Base-by-base conservation (phyloP, 64 coral and sea anemone genomes). In the Pocillopora verrucosa region DNA sequence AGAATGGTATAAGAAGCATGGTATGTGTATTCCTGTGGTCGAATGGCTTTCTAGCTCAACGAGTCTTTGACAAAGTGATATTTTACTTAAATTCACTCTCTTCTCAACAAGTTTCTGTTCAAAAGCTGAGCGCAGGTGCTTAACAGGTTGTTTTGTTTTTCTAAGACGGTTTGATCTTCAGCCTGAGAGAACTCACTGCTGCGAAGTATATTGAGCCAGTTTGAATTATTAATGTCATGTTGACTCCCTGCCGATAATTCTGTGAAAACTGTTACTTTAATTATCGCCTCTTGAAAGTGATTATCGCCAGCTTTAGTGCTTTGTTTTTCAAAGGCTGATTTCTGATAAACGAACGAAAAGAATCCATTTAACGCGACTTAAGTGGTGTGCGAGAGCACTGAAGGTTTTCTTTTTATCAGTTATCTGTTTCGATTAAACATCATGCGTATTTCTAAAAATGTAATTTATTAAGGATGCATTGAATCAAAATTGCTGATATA, bases 251-350 rank as follows among this genome's bases (percentile, higher is more conserved):
- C 65, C 16, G 82, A 16, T 34, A 70, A 85, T 72, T 85, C 65
- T 72, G n/a, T 19, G 80, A 85, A 84, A 85, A 85, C 64, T 70
- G 82, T 85, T 85, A 85, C 82, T 85, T 85, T 30, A 72, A 85
- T 85, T 85, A 85, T 85, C 82, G 72, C 82, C 82, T 85, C 51
- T 72, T 24, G 9, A 13, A n/a, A 57, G 63, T 30, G 63, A 72
- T 22, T 45, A 72, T 16, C 22, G 16, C 65, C 20, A 65, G 9
- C 4, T 70, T 56, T 67, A 60, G 68, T 56, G 67, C 59, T 16
- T 25, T 62, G 51, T 59, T 83, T 25, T 38, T 19, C 20, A 30
- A 83, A 51, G 41, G 26, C 61, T 68, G 34, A 83, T 67, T 67
- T 41, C 19, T 81, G 79, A 81, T 63, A 26, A 81, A 25, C n/a